Evolutionary conservation across 2,113 vertebrate species (phyloP).

Genomic region (Oreochromis aureus): DNA sequence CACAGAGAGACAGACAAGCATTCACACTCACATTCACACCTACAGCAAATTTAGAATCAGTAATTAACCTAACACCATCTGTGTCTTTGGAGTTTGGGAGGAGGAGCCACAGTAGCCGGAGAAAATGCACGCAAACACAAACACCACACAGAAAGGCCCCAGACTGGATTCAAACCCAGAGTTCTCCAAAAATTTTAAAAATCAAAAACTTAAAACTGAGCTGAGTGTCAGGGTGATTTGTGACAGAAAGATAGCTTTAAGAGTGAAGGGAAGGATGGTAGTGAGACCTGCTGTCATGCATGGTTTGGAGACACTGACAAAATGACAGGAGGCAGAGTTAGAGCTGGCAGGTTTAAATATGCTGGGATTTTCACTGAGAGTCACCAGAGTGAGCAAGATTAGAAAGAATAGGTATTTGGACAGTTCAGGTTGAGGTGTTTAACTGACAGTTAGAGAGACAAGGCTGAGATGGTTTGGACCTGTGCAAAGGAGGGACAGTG

Average conservation of each 20-base stretch:
- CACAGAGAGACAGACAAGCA: background rate
- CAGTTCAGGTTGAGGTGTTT: background rate
- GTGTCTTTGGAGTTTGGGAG: background rate
- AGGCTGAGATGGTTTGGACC: background rate
- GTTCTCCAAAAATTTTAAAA: accelerated
- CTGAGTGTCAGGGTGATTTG: background rate
- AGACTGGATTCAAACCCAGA: background rate
- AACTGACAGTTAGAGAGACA: background rate
- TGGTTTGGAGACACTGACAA: background rate
- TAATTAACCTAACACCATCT: background rate
- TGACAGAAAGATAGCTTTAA: accelerated
- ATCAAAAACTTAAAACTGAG: background rate
- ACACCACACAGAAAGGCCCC: background rate
- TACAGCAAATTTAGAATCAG: background rate
- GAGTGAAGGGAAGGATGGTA: background rate
- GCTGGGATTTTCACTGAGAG: background rate
- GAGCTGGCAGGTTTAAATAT: background rate
- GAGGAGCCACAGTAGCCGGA: background rate
- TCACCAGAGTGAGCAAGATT: background rate
- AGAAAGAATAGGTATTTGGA: background rate
- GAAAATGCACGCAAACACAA: background rate
- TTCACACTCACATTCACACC: background rate
- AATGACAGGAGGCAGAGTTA: background rate
- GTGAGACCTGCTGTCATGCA: background rate
- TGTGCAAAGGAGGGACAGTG: background rate